These are phyloP conservation scores for Acomys russatus DNA, from an alignment of 2,797 vertebrate genomes.

Conservation along the genomic window DNA sequence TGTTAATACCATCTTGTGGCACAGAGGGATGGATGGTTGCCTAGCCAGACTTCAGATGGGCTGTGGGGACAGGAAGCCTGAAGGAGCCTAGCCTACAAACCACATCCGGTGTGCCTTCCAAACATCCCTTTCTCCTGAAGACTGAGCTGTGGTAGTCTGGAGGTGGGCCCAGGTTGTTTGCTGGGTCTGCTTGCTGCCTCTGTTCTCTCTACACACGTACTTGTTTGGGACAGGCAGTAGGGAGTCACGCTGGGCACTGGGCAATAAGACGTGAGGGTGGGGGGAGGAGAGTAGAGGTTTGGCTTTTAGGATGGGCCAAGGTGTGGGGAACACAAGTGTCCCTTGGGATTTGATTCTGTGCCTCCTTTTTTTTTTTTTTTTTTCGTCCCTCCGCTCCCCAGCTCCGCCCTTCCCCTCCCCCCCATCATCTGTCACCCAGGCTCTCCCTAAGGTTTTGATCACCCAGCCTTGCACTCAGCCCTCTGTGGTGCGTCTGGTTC, in stretches of 20 bases:
- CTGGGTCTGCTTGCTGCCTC: not conserved
- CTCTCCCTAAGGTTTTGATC: conserved; percentile 3
- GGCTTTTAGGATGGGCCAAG: not conserved
- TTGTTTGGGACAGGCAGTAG: not conserved
- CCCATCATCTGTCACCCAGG: not conserved
- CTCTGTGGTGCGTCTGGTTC: not conserved
- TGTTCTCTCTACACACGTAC: no score
- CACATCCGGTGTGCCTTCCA: conserved; percentile 61
- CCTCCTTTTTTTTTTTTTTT: not conserved
- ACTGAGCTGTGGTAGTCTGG: not conserved
- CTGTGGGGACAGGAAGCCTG: not conserved
- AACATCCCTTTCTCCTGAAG: not conserved
- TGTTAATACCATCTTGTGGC: not conserved
- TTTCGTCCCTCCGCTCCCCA: not conserved
- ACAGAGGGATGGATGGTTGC: not conserved
- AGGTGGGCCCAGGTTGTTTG: not conserved
- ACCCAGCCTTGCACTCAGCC: not conserved
- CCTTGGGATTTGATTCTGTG: not conserved
- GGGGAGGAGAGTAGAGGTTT: not conserved
- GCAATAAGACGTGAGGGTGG: not conserved
- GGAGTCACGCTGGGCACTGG: not conserved
- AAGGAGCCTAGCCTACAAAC: not conserved
- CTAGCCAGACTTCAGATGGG: not conserved
- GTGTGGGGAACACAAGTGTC: not conserved
- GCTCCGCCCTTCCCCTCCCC: not conserved